Base-by-base conservation (phyloP, 2,888 invertebrate species). In the Eremobia ochroleuca region DNA sequence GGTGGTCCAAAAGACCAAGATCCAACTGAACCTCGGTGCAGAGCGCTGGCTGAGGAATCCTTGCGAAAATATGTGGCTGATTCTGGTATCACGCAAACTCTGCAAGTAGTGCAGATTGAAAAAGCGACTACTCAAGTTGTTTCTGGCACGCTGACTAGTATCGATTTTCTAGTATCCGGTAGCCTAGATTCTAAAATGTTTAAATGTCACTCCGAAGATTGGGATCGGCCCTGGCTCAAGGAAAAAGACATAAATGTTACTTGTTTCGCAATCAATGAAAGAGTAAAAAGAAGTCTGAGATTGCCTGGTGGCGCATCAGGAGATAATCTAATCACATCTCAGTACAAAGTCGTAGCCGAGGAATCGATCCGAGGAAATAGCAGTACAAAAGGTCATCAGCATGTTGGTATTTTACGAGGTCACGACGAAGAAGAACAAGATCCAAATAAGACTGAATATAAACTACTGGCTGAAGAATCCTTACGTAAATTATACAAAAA, bases 81-180 rank as follows among this genome's bases (percentile, higher is more conserved):
- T 4, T 69, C 46, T 21, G 85, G 78, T 1, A 80, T 43, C 1
- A 59, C 75, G 0, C 73, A 79, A 25, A 68, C 78, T 3, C 82
- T 87, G 55, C 40, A 67, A 74, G 70, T 91, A 18, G 9, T 76
- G 0, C 18, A 21, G 1, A 76, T 92, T 15, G 72, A 77, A 31
- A 85, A 88, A 64, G 92, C 89, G 4, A 77, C 79, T 0, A 90
- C 84, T 0, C 92, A 92, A 80, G 82, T 87, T 0, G 92, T 91
- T 37, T n/a, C 89, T 4, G 92, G 92, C 0, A 1, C n/a, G 0
- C 1, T 80, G 8, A 92, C 90, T 1, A 49, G 18, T 28, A 86
- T 92, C 8, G 79, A 86, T 40, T 69, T 85, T 28, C 72, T 86
- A 1, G 81, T 55, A 52, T 71, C 70, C 3, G 52, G 52, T 61